These are phyloP conservation scores for Salticus scenicus DNA, from an alignment of 2,888 invertebrate species.

Conservation along the genomic window DNA sequence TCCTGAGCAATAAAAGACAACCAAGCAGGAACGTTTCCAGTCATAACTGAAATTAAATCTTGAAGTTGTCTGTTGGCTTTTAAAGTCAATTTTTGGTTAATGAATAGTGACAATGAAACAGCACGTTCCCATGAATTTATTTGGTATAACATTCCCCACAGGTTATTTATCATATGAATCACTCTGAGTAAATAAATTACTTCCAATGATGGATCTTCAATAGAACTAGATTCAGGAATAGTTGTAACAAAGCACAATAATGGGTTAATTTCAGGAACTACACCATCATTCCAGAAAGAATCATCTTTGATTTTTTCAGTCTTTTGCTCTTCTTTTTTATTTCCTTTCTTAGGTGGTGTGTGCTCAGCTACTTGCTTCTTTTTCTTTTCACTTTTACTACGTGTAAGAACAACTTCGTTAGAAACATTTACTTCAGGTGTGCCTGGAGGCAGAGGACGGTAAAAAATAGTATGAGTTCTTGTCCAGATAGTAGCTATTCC, in stretches of 20 bases:
- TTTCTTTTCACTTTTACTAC: slow-evolving; percentile 26
- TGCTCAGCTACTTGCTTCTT: slow-evolving; percentile 42
- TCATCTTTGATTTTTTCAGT: slow-evolving; percentile 82
- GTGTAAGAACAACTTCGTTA: slow-evolving; percentile 80
- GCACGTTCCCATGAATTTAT: slow-evolving; percentile 71
- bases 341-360: slow-evolving; percentile 72
- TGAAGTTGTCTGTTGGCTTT: slow-evolving; percentile 98
- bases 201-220: slow-evolving; percentile 92
- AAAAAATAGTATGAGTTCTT: slow-evolving; percentile 94
- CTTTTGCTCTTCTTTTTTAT: slow-evolving; percentile 75
- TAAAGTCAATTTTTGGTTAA: slow-evolving; percentile 94
- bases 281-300: slow-evolving; percentile 87
- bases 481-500: slow-evolving; percentile 95
- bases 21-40: slow-evolving; percentile 97
- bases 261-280: slow-evolving; percentile 83
- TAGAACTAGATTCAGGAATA: slow-evolving; percentile 86
- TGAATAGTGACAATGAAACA: slow-evolving; percentile 81
- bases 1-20: slow-evolving; percentile 90
- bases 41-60: slow-evolving; percentile 97
- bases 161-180: slow-evolving; percentile 90
- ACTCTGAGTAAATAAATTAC: slow-evolving; percentile 92
- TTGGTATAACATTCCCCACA: slow-evolving; percentile 91
- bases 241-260: slow-evolving; percentile 85
- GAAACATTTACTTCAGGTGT: slow-evolving; percentile 78
- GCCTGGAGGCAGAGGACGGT: slow-evolving; percentile 64